Percentiles rank a stretch among this genome's conserved stretches.
These are phyloP conservation scores for Acleris laterana DNA, from an alignment of 2,888 invertebrate species.

Conservation along the genomic window DNA sequence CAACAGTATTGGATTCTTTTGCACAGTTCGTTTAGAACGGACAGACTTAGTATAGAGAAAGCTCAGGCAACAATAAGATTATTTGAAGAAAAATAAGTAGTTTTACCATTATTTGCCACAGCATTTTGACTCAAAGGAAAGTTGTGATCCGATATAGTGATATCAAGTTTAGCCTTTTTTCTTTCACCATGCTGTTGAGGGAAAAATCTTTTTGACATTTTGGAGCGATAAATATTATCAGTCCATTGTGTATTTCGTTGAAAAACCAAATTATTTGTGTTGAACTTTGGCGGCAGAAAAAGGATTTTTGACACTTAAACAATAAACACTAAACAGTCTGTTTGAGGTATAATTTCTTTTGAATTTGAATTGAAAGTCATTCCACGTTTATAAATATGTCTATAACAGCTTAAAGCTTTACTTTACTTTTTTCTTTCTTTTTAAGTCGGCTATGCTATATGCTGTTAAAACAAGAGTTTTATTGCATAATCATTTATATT, in stretches of 20 bases:
- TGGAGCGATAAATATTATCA: conserved; percentile 28
- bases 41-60: no score
- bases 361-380: not conserved
- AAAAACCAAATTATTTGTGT: conserved; percentile 30
- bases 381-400: conserved; percentile 3
- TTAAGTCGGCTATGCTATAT: not conserved
- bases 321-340: conserved; percentile 23
- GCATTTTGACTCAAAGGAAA: conserved; percentile 75
- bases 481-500: not conserved
- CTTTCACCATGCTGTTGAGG: conserved; percentile 68
- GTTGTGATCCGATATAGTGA: conserved; percentile 73
- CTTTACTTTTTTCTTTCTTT: not conserved
- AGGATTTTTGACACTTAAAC: conserved; percentile 15
- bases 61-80: no score
- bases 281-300: conserved; percentile 50
- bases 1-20: not conserved
- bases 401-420: not conserved
- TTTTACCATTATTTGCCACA: conserved; percentile 58
- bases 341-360: not conserved
- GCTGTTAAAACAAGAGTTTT: no score
- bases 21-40: no score
- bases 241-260: conserved; percentile 35
- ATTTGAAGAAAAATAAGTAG: no score
- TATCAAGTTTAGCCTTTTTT: conserved; percentile 73
- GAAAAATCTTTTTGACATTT: conserved; percentile 72